A percentile compares a stretch with the other conserved stretches of the same genome.
Evolutionary conservation across 1,140 invertebrate genomes (phyloP).

Genomic region (Bombus pascuorum): DNA sequence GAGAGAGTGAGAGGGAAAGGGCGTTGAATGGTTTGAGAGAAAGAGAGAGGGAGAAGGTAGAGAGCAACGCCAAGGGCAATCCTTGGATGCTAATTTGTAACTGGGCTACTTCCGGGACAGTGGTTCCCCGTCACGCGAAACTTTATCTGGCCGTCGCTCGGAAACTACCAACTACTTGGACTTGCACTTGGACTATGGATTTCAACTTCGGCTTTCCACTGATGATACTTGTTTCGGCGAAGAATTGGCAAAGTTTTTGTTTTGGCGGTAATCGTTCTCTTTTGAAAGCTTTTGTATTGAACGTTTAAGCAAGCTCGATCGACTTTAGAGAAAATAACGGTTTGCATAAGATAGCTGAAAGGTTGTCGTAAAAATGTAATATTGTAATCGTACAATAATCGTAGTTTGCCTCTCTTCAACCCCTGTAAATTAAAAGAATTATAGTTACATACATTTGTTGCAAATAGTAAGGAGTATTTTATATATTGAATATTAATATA

Average conservation of each 20-base stretch:
- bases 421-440: background rate
- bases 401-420: background rate
- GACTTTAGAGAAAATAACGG: background rate
- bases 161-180: constrained; percentile 51
- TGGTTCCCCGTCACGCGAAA: constrained; percentile 73
- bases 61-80: constrained; percentile 78
- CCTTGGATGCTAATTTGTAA: constrained; percentile 81
- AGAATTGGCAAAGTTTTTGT: constrained; percentile 45
- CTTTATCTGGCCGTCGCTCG: constrained; percentile 57
- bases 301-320: background rate
- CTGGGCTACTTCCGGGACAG: constrained; percentile 80
- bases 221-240: background rate
- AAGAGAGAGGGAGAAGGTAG: constrained; percentile 31
- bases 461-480: no score
- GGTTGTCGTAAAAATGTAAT: no score
- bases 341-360: background rate
- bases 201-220: background rate
- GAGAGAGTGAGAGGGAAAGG: constrained; percentile 57
- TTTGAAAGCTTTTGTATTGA: background rate
- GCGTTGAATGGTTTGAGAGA: constrained; percentile 41
- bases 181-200: background rate
- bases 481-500: background rate
- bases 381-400: no score
- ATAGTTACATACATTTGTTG: no score
- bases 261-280: background rate